Base-by-base conservation (phyloP, 2,113 vertebrate genomes). In the Alethe diademata region DNA sequence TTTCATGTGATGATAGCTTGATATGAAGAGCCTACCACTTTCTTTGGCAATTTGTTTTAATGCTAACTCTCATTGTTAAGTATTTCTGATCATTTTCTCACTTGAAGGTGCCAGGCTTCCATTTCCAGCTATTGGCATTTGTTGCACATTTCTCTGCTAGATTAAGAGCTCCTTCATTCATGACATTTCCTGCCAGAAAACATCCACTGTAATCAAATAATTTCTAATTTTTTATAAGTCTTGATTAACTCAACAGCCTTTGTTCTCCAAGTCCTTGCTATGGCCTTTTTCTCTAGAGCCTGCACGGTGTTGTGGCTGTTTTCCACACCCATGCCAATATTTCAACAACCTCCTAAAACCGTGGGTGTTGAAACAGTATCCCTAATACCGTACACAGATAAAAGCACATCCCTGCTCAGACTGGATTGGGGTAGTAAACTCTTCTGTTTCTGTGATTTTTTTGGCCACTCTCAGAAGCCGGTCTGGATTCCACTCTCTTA, bases 41-140 rank as follows among this genome's bases (percentile, higher is more conserved):
- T 86, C 73, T 76, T 74, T 70, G 78, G 57, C n/a, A 76, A 76
- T 70, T 88, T 82, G 16, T 66, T 85, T 69, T 92, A 94, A 82
- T 62, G 35, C 26, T 88, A 80, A 66, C 9, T 90, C 64, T 86
- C 47, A 71, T 16, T 48, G 51, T 65, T 93, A 53, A 83, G 78
- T 9, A 48, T 67, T 76, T 90, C 58, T 90, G 71, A 70, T 66
- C 9, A 66, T 83, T 88, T 94, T 93, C 56, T 88, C 67, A 78
- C 88, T 92, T 60, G 43, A 91, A 88, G 61, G 84, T 90, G 35
- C 73, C 85, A 90, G 71, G 47, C 85, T 93, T 86, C 78, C 8
- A 1, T 78, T 93, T 91, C 70, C 69, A 85, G 50, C 58, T 67
- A 24, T 26, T 83, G 71, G 66, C 48, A 83, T 82, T 88, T 76